Conservation (phyloP, 1,140 invertebrate genomes). For the Bombyx mori region ASM3026992v2 NC_085123.1:12880001-12880500, state of each 20-base stretch:
- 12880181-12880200: conserved; percentile 5
- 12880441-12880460: conserved; percentile 39
- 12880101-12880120: no score
- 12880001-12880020: no score
- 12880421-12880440: conserved; percentile 60
- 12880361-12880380: conserved; percentile 55
- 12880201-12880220: background rate
- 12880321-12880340: conserved; percentile 59
- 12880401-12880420: conserved; percentile 56
- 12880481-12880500: no score
- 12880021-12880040: no score
- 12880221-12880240: no score
- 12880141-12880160: background rate
- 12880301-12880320: conserved; percentile 56
- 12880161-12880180: background rate
- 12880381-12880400: conserved; percentile 59
- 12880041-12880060: no score
- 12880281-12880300: conserved; percentile 3
- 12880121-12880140: conserved; percentile 3
- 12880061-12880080: no score
- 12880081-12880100: no score
- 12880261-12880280: background rate
- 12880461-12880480: no score
- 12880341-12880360: conserved; percentile 51
- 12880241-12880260: no score